Conservation (phyloP, 64 coral and sea anemone genomes). For the Porites australiensis region DNA sequence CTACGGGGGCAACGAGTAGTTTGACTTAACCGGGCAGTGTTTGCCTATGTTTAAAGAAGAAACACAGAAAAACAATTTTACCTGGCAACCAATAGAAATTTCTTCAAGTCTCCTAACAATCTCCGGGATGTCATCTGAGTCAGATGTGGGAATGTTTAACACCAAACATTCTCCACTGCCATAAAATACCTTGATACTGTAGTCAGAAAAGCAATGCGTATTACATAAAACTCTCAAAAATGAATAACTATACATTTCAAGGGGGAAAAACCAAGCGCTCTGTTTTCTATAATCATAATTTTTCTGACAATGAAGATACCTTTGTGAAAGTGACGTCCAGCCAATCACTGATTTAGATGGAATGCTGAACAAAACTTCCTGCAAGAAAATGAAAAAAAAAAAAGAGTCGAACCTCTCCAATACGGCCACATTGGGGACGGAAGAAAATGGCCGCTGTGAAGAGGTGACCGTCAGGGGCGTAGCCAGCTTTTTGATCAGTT, state of each 20-base stretch:
- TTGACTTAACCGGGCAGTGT: too few species aligned
- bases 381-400: not conserved
- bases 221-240: not conserved
- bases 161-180: conserved; percentile 94
- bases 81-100: conserved; percentile 98
- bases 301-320: conserved; percentile 30
- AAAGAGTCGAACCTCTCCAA: not conserved
- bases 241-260: not conserved
- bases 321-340: conserved; percentile 94
- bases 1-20: too few species aligned
- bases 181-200: conserved; percentile 98
- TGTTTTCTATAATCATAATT: not conserved
- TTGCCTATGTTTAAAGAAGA: too few species aligned
- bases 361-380: conserved; percentile 96
- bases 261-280: not conserved
- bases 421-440: too few species aligned
- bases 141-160: conserved; percentile 88
- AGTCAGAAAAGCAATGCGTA: not conserved
- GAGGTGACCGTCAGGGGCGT: too few species aligned
- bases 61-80: conserved; percentile 1
- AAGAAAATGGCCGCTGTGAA: too few species aligned
- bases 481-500: too few species aligned
- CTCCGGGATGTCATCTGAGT: conserved; percentile 94
- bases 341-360: conserved; percentile 93
- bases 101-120: conserved; percentile 91